These are phyloP conservation scores for Naso thynnoides DNA, from an alignment of 2,797 vertebrate species.

Conservation along the genomic window DNA sequence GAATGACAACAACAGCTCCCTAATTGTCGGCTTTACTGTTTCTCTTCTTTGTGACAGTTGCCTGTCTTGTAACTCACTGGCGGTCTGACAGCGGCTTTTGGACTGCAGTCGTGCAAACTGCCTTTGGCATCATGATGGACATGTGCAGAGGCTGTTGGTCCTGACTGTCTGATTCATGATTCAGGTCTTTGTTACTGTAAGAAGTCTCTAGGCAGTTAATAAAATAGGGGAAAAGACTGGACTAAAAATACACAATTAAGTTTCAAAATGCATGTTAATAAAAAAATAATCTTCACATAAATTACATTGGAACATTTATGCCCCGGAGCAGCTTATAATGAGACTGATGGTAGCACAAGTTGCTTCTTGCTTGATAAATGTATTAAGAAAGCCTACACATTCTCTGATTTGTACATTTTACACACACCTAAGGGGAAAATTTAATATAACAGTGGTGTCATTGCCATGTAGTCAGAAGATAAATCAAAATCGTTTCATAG, in stretches of 20 bases:
- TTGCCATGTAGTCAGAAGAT: background rate
- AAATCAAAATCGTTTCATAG: constrained; percentile 23
- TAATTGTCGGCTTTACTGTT: constrained; percentile 51
- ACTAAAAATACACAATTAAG: background rate
- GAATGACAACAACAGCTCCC: constrained; percentile 49
- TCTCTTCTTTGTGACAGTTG: constrained; percentile 26
- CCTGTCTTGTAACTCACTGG: constrained; percentile 35
- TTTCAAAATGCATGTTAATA: constrained; percentile 4
- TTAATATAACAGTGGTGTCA: background rate
- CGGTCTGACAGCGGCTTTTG: constrained; percentile 27
- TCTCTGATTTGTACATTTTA: background rate
- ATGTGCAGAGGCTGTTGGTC: constrained; percentile 45
- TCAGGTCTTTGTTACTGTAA: constrained; percentile 48
- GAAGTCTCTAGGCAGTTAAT: constrained; percentile 7
- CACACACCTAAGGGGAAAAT: background rate
- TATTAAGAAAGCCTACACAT: background rate
- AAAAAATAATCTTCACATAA: background rate
- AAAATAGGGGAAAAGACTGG: background rate
- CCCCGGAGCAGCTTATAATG: background rate
- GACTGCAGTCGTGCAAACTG: constrained; percentile 42
- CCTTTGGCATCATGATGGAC: constrained; percentile 45
- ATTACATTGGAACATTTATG: background rate
- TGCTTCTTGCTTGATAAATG: background rate
- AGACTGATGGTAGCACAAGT: background rate
- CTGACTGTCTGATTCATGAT: constrained; percentile 41